These are phyloP conservation scores for Rhinoraja longicauda DNA, from an alignment of 2,797 vertebrate genomes.

Conservation along the genomic window DNA sequence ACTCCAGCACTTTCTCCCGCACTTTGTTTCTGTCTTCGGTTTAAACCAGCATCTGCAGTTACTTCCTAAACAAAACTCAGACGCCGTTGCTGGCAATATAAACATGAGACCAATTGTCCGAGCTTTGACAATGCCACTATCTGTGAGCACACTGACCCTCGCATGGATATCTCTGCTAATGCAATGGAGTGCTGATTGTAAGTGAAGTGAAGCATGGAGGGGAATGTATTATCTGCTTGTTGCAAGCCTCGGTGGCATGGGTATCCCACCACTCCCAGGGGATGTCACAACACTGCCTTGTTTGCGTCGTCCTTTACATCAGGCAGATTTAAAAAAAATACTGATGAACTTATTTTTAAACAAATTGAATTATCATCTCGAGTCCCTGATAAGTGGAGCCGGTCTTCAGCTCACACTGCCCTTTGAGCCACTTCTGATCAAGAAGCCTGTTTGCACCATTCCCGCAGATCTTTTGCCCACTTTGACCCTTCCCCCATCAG, in stretches of 20 bases:
- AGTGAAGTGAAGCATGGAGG: not conserved
- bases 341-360: not conserved
- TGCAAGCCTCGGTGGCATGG: not conserved
- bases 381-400: too few relatives aligned
- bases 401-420: too few relatives aligned
- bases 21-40: too few relatives aligned
- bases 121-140: conserved; percentile 12
- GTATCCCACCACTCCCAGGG: not conserved
- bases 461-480: too few relatives aligned
- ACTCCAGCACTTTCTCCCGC: too few relatives aligned
- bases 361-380: not conserved
- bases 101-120: not conserved
- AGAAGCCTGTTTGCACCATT: too few relatives aligned
- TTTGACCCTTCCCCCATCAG: too few relatives aligned
- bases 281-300: not conserved
- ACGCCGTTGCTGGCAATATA: not conserved
- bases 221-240: not conserved
- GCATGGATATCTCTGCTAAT: not conserved
- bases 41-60: too few relatives aligned
- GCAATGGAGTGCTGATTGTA: not conserved
- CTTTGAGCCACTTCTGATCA: too few relatives aligned
- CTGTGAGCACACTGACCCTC: not conserved
- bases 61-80: not conserved
- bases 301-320: not conserved
- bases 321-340: not conserved